These are phyloP conservation scores for Strigamia transsilvanica DNA, from an alignment of 2,888 invertebrate species.

Conservation along the genomic window DNA sequence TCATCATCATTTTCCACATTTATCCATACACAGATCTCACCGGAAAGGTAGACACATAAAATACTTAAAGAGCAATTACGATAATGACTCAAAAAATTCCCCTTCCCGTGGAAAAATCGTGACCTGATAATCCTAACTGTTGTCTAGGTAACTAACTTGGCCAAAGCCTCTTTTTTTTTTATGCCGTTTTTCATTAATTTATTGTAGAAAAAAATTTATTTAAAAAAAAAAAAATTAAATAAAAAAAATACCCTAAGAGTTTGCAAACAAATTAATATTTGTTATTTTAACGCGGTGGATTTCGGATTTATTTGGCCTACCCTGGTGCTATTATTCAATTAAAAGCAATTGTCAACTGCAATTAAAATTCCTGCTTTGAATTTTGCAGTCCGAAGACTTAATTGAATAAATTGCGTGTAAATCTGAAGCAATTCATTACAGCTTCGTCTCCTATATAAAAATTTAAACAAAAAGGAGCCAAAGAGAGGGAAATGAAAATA, in stretches of 20 bases:
- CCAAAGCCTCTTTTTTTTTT: neutral
- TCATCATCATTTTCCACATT: constrained; percentile 40
- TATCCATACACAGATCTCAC: constrained; percentile 34
- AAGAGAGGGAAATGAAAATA: neutral
- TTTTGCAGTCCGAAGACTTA: constrained; percentile 8
- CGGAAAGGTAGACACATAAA: constrained; percentile 46
- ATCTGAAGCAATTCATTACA: constrained; percentile 3
- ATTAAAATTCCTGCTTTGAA: neutral
- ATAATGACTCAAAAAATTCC: constrained; percentile 45
- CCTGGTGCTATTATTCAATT: neutral
- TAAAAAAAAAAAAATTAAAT: neutral
- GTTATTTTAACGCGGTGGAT: neutral
- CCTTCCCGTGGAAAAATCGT: constrained; percentile 47
- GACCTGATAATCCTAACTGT: constrained; percentile 36
- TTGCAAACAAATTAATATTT: neutral
- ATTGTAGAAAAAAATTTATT: neutral
- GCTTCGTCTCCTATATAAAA: neutral
- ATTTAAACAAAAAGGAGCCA: neutral
- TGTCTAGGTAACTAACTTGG: constrained; percentile 22
- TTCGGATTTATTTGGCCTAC: neutral
- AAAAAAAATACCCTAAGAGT: neutral
- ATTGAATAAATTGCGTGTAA: neutral
- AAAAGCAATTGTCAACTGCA: constrained; percentile 5
- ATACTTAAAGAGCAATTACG: constrained; percentile 48
- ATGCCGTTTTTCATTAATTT: neutral